phyloP scores from a whole-genome alignment of 2,797 vertebrate species.

The Acrocephalus scirpaceus region DNA sequence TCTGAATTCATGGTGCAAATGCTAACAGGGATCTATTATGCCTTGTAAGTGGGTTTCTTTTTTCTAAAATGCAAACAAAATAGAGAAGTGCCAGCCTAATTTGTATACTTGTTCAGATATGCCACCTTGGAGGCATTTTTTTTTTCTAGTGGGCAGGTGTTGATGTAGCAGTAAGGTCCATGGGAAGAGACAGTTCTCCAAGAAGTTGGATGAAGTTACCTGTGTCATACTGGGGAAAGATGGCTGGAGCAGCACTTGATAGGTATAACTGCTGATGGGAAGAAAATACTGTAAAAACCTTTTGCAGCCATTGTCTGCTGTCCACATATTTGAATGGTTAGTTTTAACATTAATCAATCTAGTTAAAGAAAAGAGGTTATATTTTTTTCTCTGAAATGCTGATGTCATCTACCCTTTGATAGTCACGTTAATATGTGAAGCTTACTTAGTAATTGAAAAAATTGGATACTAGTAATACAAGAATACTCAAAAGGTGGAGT shows the following conservation, averaged over 20 bases:
- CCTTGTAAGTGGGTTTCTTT: conserved; percentile 85
- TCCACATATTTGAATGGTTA: background rate
- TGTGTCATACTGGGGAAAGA: background rate
- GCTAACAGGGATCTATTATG: conserved; percentile 95
- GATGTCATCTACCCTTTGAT: background rate
- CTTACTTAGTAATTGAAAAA: background rate
- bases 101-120: background rate
- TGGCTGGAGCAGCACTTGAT: background rate
- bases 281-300: background rate
- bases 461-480: background rate
- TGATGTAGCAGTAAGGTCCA: background rate
- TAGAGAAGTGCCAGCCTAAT: background rate
- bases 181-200: background rate
- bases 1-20: conserved; percentile 98
- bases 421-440: background rate
- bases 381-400: background rate
- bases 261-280: background rate
- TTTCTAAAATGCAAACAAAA: background rate
- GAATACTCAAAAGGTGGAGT: background rate
- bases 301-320: background rate
- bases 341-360: background rate
- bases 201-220: background rate
- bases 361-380: background rate
- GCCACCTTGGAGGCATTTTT: background rate
- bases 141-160: background rate